phyloP scores from a whole-genome alignment of 2,888 invertebrate genomes.

The Coelogynopora nodosa region DNA sequence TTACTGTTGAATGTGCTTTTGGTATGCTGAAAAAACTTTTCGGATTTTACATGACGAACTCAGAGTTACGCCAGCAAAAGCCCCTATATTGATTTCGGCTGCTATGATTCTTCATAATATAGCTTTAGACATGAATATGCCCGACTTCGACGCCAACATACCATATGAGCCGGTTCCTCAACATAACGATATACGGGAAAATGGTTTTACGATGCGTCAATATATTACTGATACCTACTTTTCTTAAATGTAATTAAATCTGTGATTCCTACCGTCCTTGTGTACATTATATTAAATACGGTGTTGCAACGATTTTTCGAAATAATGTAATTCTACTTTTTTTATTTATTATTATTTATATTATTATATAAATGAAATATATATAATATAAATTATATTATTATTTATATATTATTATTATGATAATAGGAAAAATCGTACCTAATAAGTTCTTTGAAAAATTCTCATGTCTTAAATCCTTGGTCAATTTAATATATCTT shows the following conservation, averaged over 20 bases:
- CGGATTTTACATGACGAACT: constrained; percentile 3
- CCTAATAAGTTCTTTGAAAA: background rate
- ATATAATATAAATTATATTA: background rate
- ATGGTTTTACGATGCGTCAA: background rate
- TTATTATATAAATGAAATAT: background rate
- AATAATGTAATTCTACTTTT: background rate
- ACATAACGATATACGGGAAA: background rate
- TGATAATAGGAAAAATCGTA: background rate
- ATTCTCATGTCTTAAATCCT: too few species aligned
- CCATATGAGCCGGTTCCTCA: background rate
- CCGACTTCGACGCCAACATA: background rate
- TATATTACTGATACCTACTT: background rate
- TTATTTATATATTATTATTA: background rate
- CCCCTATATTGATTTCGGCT: background rate
- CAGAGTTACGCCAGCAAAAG: constrained; percentile 17
- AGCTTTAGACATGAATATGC: constrained; percentile 4
- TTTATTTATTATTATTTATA: background rate
- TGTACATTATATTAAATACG: background rate
- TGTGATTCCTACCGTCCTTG: background rate
- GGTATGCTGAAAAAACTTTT: constrained; percentile 4
- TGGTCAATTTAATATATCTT: too few species aligned
- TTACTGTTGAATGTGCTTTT: constrained; percentile 21
- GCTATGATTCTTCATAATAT: constrained; percentile 18
- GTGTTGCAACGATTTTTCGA: background rate
- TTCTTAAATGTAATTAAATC: background rate